Conservation (phyloP, 2,113 vertebrate species). For the Callipepla squamata region DNA sequence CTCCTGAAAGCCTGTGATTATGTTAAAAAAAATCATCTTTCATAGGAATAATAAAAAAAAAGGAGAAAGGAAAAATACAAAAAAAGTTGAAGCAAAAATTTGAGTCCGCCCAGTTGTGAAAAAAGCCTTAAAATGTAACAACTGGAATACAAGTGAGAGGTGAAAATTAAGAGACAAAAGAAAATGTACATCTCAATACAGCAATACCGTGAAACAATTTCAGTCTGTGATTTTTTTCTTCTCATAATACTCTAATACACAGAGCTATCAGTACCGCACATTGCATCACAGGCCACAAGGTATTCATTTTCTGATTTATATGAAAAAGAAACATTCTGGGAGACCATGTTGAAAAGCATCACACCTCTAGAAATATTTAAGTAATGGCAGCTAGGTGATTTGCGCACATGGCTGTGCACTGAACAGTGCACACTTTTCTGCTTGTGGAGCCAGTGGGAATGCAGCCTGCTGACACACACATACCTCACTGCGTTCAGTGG, state of each 20-base stretch:
- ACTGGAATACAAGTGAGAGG: not conserved
- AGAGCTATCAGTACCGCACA: not conserved
- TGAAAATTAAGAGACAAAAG: not conserved
- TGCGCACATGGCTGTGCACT: accelerated
- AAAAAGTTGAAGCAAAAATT: not conserved
- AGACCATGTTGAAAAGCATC: not conserved
- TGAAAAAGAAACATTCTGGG: not conserved
- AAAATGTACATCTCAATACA: not conserved
- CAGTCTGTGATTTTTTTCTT: not conserved
- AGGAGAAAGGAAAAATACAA: not conserved
- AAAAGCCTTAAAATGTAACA: not conserved
- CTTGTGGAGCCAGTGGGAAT: not conserved
- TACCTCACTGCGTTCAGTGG: accelerated
- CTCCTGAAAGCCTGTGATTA: not conserved
- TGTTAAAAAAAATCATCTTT: not conserved
- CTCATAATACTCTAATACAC: not conserved
- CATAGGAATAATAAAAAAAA: not conserved
- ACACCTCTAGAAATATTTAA: not conserved
- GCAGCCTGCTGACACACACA: accelerated
- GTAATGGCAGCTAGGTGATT: not conserved
- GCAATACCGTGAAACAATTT: not conserved
- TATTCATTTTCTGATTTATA: not conserved
- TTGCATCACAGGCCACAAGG: not conserved
- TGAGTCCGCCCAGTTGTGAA: not conserved
- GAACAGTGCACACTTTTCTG: not conserved